Evolutionary conservation across 37 sponge, comb jelly and placozoan genomes (phyloP).

Genomic region (Mnemiopsis leidyi): DNA sequence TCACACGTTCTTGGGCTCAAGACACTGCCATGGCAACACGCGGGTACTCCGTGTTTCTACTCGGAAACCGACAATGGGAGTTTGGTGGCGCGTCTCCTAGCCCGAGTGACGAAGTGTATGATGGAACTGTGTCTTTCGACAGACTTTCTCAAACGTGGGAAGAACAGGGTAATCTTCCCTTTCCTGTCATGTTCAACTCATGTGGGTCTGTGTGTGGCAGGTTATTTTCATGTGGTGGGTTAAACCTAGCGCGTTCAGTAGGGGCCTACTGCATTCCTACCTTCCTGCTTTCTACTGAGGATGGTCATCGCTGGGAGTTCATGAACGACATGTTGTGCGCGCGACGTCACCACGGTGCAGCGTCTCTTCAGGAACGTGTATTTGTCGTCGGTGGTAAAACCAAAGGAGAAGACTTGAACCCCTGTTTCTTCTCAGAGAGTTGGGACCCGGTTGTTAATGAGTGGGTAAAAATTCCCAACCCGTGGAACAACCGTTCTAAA

Average conservation of each 20-base stretch:
- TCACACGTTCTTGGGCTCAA: not conserved
- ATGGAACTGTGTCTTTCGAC: not conserved
- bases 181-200: constrained; percentile 1
- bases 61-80: constrained; percentile 35
- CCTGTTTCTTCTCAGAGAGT: not conserved
- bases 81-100: not conserved
- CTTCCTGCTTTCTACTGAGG: not conserved
- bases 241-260: not conserved
- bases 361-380: not conserved
- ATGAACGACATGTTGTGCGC: not conserved
- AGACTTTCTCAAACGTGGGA: not conserved
- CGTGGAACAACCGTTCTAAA: not conserved
- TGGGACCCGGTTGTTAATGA: not conserved
- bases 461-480: not conserved
- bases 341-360: constrained; percentile 9
- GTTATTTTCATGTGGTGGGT: not conserved
- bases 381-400: not conserved
- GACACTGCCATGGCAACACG: not conserved
- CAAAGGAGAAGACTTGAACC: not conserved
- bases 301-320: not conserved
- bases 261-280: not conserved
- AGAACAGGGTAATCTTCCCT: not conserved
- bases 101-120: not conserved
- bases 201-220: not conserved
- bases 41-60: not conserved